Evolutionary conservation across 2,113 vertebrate genomes (phyloP), one percentile per base, ranked within the genome.

Genomic region (Tor tambroides): DNA sequence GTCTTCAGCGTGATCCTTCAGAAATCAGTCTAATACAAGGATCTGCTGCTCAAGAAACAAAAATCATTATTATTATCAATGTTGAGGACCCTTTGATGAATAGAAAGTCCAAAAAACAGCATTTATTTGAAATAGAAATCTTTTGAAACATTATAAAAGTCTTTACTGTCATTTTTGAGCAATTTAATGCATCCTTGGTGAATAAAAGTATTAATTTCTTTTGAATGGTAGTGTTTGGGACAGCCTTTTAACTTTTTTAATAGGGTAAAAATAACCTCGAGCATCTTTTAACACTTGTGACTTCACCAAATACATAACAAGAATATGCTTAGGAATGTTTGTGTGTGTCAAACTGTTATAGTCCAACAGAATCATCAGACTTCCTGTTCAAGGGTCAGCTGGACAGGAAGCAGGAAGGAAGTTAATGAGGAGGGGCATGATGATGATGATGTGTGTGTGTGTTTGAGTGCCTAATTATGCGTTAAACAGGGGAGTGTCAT

Each of bases 391-490:
- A 84, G 4, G 90, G 92, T 93, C 92, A 93, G 85, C 91, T 81
- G 90, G 89, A 92, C 91, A 91, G 91, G 94, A 95, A 94, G 85
- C 91, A 93, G 93, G 93, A 94, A 94, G 91, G 91, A 92, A 93
- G 87, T 88, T 14, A 80, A 80, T 41, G 54, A 83, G 86, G 86
- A 86, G 86, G 76, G 75, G 84, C 80, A 87, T 46, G 69, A 54
- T 32, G 46, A 85, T 77, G n/a, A n/a, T n/a, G n/a, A n/a, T n/a
- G n/a, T n/a, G n/a, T n/a, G n/a, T n/a, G 38, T 69, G 41, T 59
- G 59, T 21, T 9, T 32, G 49, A 59, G 61, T 46, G 51, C 49
- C 15, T 61, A 65, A 38, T 51, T 56, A 19, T 71, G 80, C 56
- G 15, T 65, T 81, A 43, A 65, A 43, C 14, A 46, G 0, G 4